Conservation (phyloP, 2,888 invertebrate species). For the Syrista parreyssii region DNA sequence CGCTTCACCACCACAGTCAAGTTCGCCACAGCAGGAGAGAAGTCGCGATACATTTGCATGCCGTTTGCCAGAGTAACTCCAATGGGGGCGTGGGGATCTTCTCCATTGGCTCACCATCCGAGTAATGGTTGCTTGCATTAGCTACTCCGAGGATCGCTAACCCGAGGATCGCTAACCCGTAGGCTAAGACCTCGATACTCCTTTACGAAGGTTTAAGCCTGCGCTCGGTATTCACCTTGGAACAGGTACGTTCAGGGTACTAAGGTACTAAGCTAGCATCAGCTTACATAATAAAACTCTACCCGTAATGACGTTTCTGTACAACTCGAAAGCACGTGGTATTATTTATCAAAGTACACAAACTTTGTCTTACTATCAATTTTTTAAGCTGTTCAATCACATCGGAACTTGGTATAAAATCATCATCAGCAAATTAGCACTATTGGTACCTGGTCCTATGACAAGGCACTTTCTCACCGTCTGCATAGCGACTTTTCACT, state of each 20-base stretch:
- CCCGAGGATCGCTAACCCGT: conserved; percentile 41
- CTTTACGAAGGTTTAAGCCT: conserved; percentile 31
- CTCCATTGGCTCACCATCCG: conserved; percentile 65
- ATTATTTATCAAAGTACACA: too few species aligned
- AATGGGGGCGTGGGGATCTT: conserved; percentile 65
- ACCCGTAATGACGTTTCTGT: background rate
- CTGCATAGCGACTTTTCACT: background rate
- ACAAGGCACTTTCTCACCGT: background rate
- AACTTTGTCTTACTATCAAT: too few species aligned
- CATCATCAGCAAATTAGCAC: background rate
- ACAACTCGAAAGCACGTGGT: background rate
- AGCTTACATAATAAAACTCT: background rate
- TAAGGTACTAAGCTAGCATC: too few species aligned
- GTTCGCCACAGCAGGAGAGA: conserved; percentile 31
- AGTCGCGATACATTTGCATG: conserved; percentile 59
- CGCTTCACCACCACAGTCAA: conserved; percentile 25
- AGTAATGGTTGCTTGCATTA: conserved; percentile 65
- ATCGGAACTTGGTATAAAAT: background rate
- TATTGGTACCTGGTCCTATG: background rate
- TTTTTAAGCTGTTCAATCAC: background rate
- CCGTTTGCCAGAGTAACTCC: conserved; percentile 51
- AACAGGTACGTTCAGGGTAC: background rate
- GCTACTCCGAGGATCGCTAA: conserved; percentile 47
- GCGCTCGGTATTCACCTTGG: background rate
- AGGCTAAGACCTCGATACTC: conserved; percentile 40